Base-by-base conservation (phyloP, 1,140 invertebrate genomes). In the Oreohelix idahoensis region DNA sequence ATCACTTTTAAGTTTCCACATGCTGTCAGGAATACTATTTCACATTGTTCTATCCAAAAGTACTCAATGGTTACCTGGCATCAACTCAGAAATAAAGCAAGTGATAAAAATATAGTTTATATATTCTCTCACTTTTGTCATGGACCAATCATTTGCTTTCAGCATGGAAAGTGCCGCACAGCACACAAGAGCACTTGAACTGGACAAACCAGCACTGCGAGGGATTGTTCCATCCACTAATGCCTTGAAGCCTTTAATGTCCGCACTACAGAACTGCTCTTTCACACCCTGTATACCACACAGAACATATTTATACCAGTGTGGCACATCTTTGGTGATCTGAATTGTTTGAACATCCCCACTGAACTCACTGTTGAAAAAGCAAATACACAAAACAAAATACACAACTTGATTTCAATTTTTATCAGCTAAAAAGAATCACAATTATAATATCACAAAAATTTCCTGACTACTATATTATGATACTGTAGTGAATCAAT, bases 181-280 rank as follows among this genome's bases (percentile, higher is more conserved):
- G 90, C 97, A 98, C 4, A 99, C 98, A 53, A 99, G 93, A 32
- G 98, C 98, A 93, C 97, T 99, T 1, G 98, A 99, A 91, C 97
- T 99, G 0, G 98, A 99, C 13, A 99, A 94, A 11, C 99, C 99
- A 42, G 98, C 96, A 88, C 96, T 96, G 17, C 95, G 95, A 1
- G 98, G 98, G 86, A 99, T 95, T 84, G 94, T 96, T 39, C 98
- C 98, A 92, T 95, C 95, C 15, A 99, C 95, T 71, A 95, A 94
- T 71, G 97, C 93, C 76, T 95, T 93, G 87, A 99, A 93, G 45
- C 97, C 97, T 26, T 53, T 63, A 29, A 76, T 73, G 5, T 73
- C 75, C 0, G 36, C n/a, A 0, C 86, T 39, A 15, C 86, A 78
- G 71, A 82, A 82, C 5, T 82, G 42, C 84, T 92, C 92, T 63